Evolutionary conservation across 2,797 vertebrate species (phyloP).

Genomic region (Platyrinchus mystaceus): DNA sequence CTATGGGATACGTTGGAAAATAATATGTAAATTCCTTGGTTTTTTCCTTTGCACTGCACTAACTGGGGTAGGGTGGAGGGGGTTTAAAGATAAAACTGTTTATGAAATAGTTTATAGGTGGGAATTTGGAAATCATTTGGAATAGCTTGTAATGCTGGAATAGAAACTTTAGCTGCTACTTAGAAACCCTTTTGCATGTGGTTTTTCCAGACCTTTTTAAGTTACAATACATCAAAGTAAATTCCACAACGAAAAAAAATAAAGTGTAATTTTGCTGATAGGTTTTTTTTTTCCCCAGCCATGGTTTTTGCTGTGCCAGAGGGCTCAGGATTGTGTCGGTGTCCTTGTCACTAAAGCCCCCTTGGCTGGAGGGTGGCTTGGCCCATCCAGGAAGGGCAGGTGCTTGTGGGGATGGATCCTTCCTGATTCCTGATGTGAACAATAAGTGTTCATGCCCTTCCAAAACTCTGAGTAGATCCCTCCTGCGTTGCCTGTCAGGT

Average conservation of each 20-base stretch:
- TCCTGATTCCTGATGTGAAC: rapidly evolving
- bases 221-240: conserved; percentile 70
- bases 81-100: not conserved
- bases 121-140: not conserved
- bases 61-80: conserved; percentile 19
- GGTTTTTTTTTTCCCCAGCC: conserved; percentile 54
- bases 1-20: conserved; percentile 37
- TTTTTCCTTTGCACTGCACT: conserved; percentile 62
- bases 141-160: conserved; percentile 47
- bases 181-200: conserved; percentile 83
- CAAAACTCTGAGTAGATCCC: not conserved
- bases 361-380: not conserved
- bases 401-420: not conserved
- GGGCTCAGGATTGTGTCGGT: rapidly evolving
- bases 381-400: not conserved
- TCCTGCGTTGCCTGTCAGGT: rapidly evolving
- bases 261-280: conserved; percentile 82
- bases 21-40: conserved; percentile 49
- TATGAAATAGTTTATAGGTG: not conserved
- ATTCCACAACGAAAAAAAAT: conserved; percentile 64
- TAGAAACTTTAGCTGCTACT: conserved; percentile 70
- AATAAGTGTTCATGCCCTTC: not conserved
- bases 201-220: conserved; percentile 77
- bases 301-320: conserved; percentile 73
- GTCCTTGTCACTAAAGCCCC: not conserved